Evolutionary conservation across 1,140 invertebrate species (phyloP).

Genomic region (Agrypnia vestita): DNA sequence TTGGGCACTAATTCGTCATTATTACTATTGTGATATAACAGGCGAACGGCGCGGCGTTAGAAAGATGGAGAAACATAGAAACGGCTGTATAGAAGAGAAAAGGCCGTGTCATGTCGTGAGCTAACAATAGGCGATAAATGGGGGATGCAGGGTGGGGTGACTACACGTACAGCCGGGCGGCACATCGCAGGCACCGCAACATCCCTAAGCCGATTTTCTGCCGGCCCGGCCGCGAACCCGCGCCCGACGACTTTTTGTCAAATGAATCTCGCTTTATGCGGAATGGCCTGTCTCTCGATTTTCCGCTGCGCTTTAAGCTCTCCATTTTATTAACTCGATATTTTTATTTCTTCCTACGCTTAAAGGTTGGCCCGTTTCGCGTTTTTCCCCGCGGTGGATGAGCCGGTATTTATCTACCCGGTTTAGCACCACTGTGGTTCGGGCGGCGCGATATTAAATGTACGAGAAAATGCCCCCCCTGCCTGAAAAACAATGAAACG

Average conservation of each 20-base stretch:
- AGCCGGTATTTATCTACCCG: slow-evolving; percentile 45
- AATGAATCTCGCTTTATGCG: slow-evolving; percentile 59
- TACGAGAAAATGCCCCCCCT: slow-evolving; percentile 39
- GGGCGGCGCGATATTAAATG: slow-evolving; percentile 44
- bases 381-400: slow-evolving; percentile 62
- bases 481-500: slow-evolving; percentile 30
- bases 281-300: slow-evolving; percentile 57
- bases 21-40: too few relatives aligned
- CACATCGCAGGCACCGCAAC: slow-evolving; percentile 43
- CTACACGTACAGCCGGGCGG: background rate
- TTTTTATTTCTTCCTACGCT: slow-evolving; percentile 21
- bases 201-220: slow-evolving; percentile 56
- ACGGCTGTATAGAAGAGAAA: too few relatives aligned
- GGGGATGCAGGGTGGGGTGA: background rate
- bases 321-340: slow-evolving; percentile 51
- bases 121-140: slow-evolving; percentile 51
- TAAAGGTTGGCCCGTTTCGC: slow-evolving; percentile 63
- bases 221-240: slow-evolving; percentile 14
- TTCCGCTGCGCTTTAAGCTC: slow-evolving; percentile 54
- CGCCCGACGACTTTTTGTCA: slow-evolving; percentile 58
- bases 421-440: too few relatives aligned
- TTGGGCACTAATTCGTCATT: too few relatives aligned
- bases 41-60: too few relatives aligned
- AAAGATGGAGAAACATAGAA: too few relatives aligned
- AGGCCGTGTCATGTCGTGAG: slow-evolving; percentile 43